These are phyloP conservation scores for Malurus elegans DNA, from an alignment of 2,113 vertebrate genomes.

Conservation along the genomic window DNA sequence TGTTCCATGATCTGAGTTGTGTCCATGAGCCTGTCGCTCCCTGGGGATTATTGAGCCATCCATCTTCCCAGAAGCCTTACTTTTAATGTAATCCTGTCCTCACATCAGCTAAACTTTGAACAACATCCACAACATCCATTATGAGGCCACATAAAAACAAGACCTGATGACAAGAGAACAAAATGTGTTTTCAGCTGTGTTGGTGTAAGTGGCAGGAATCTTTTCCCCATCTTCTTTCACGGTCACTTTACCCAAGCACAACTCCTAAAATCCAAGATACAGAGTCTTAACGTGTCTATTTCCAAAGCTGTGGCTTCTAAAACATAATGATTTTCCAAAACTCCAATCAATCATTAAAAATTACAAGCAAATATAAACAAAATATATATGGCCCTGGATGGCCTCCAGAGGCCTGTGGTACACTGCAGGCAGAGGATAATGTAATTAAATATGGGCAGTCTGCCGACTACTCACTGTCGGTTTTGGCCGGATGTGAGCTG, in stretches of 20 bases:
- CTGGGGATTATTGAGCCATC: not conserved
- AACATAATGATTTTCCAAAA: conserved; percentile 24
- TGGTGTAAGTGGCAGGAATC: not conserved
- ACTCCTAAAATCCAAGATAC: not conserved
- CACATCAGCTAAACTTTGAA: not conserved
- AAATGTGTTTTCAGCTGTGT: not conserved
- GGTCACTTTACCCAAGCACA: not conserved
- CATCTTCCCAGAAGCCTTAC: not conserved
- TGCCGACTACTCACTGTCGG: not conserved
- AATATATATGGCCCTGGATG: conserved; percentile 38
- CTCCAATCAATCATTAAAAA: conserved; percentile 26
- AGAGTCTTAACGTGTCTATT: not conserved
- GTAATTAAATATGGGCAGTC: not conserved
- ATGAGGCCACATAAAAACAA: not conserved
- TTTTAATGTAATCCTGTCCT: not conserved
- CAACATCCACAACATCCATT: not conserved
- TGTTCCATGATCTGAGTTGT: not conserved
- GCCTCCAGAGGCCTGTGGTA: conserved; percentile 42
- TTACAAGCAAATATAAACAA: conserved; percentile 53
- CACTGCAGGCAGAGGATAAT: conserved; percentile 9
- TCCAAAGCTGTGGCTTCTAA: conserved; percentile 20
- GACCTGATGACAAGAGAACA: not conserved
- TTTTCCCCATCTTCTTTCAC: not conserved
- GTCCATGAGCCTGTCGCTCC: not conserved
- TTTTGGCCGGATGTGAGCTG: conserved; percentile 18